phyloP scores from a whole-genome alignment of 2,888 invertebrate genomes.

The Sylvicola fuscatus region DNA sequence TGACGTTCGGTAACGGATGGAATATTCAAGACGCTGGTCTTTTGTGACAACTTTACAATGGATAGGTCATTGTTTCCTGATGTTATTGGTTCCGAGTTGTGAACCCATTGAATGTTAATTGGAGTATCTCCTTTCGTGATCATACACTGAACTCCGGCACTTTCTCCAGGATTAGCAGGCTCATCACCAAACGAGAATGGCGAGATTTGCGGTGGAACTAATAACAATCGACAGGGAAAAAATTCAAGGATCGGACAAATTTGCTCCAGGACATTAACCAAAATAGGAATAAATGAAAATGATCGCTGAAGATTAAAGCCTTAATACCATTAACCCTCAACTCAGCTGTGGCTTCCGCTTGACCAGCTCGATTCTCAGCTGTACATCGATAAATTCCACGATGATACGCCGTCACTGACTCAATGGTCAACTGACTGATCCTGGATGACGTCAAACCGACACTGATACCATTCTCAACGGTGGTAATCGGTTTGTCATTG shows the following conservation, averaged over 20 bases:
- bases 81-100: conserved; percentile 27
- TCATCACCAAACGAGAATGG: conserved; percentile 52
- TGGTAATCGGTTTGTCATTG: conserved; percentile 23
- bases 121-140: conserved; percentile 62
- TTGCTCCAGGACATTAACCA: too few relatives aligned
- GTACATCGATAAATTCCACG: conserved; percentile 42
- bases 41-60: conserved; percentile 23
- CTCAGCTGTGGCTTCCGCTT: conserved; percentile 25
- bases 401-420: conserved; percentile 36
- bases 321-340: conserved; percentile 21
- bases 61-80: conserved; percentile 28
- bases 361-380: conserved; percentile 36
- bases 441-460: conserved; percentile 13
- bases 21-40: conserved; percentile 31
- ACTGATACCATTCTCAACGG: conserved; percentile 17
- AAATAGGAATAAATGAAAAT: conserved; percentile 7
- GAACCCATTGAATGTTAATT: conserved; percentile 50
- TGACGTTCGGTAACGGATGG: conserved; percentile 43
- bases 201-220: conserved; percentile 41
- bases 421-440: conserved; percentile 37
- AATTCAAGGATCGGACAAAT: too few relatives aligned
- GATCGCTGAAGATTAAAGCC: not conserved
- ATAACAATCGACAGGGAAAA: too few relatives aligned
- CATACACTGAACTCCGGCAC: conserved; percentile 46
- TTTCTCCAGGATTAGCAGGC: conserved; percentile 45